A percentile compares a stretch with the other conserved stretches of the same genome.
Conservation (phyloP, 2,888 invertebrate genomes). For the Incurvaria masculella region DNA sequence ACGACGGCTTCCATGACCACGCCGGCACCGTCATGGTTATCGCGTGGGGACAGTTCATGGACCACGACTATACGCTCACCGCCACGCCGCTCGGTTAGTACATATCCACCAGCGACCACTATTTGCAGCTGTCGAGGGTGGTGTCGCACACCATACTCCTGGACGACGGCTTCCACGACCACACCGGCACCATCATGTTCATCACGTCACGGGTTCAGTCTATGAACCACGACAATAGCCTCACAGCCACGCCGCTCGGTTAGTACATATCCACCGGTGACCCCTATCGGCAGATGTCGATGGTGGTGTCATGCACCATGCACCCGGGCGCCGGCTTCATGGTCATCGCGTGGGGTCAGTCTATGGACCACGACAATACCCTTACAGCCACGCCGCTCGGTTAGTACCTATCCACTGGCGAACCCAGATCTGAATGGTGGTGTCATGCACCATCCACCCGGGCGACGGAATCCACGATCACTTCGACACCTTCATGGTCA, state of each 20-base stretch:
- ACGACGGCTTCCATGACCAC: slow-evolving; percentile 91
- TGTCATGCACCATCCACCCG: slow-evolving; percentile 88
- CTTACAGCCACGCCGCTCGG: slow-evolving; percentile 85
- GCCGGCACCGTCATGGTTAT: slow-evolving; percentile 92
- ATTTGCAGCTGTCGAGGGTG: slow-evolving; percentile 76
- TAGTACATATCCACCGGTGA: slow-evolving; percentile 71
- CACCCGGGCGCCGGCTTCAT: slow-evolving; percentile 93
- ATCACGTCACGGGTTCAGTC: slow-evolving; percentile 95
- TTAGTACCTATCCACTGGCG: slow-evolving; percentile 69
- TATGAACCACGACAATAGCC: slow-evolving; percentile 91
- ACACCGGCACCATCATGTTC: slow-evolving; percentile 90
- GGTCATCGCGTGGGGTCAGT: slow-evolving; percentile 93
- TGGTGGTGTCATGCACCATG: slow-evolving; percentile 89
- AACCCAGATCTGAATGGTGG: slow-evolving; percentile 75
- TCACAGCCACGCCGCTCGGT: slow-evolving; percentile 87
- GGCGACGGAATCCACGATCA: slow-evolving; percentile 93
- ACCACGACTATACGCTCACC: slow-evolving; percentile 88
- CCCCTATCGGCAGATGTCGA: slow-evolving; percentile 71
- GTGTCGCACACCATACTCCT: slow-evolving; percentile 91
- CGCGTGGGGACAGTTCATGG: slow-evolving; percentile 95
- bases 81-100: slow-evolving; percentile 79
- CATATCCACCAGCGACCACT: slow-evolving; percentile 71
- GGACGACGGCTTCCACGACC: slow-evolving; percentile 90
- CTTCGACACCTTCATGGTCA: slow-evolving; percentile 90
- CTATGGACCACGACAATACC: slow-evolving; percentile 93